These are phyloP conservation scores for Choloepus didactylus DNA, from an alignment of 2,797 vertebrate species.

Conservation along the genomic window DNA sequence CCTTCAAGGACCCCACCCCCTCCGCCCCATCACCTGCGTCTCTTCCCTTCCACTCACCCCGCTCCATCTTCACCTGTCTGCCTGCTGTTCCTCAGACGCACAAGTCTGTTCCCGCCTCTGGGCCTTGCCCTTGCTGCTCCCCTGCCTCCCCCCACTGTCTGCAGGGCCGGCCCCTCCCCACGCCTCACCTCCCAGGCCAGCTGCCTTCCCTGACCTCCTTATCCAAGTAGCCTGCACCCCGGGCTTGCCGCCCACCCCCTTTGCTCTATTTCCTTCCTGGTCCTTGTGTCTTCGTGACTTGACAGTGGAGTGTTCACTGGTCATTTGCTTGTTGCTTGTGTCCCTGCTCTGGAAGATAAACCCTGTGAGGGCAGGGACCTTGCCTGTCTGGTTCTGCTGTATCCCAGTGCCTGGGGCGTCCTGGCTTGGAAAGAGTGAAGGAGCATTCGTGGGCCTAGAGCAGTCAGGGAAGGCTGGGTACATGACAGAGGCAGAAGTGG, in stretches of 20 bases:
- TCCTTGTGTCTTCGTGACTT: neutral
- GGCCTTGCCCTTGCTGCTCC: neutral
- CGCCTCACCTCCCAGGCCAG: neutral
- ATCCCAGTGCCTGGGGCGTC: too few relatives aligned
- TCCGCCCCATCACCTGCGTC: too few relatives aligned
- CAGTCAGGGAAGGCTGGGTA: too few relatives aligned
- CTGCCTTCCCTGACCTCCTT: neutral
- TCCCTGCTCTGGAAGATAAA: neutral
- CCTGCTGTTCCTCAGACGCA: neutral
- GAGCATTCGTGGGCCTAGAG: too few relatives aligned
- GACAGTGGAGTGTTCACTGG: too few relatives aligned
- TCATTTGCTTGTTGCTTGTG: neutral
- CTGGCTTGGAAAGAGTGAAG: too few relatives aligned
- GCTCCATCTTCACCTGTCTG: rapidly evolving
- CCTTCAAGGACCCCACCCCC: too few relatives aligned
- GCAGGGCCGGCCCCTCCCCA: neutral
- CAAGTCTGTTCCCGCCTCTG: neutral
- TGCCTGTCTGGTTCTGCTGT: too few relatives aligned
- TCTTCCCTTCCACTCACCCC: neutral
- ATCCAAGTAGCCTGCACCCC: neutral
- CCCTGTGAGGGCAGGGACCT: too few relatives aligned
- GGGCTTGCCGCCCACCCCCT: rapidly evolving
- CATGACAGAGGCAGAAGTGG: too few relatives aligned
- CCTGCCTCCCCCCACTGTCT: neutral
- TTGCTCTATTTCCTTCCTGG: neutral